These are phyloP conservation scores for Cromileptes altivelis DNA, from an alignment of 2,113 vertebrate genomes.

Conservation along the genomic window DNA sequence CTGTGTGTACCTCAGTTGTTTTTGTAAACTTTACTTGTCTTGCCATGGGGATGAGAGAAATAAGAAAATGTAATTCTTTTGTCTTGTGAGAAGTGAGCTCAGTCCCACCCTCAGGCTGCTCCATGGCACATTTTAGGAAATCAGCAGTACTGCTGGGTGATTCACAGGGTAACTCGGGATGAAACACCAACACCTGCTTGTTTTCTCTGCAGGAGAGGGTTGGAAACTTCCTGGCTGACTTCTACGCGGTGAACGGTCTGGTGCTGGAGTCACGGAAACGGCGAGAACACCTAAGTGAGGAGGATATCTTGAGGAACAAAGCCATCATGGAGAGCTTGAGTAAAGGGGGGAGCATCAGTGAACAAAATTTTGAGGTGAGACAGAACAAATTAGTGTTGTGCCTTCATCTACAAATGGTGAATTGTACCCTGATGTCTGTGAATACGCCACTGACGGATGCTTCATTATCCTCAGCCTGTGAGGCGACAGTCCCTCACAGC, in stretches of 20 bases:
- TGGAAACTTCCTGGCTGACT: conserved; percentile 97
- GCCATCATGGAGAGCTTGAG: conserved; percentile 99
- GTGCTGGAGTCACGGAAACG: conserved; percentile 97
- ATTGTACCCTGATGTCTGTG: not conserved
- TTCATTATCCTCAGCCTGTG: conserved; percentile 84
- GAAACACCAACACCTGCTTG: not conserved
- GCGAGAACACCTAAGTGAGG: conserved; percentile 96
- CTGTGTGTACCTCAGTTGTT: not conserved
- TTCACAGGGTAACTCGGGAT: not conserved
- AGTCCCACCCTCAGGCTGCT: conserved; percentile 1
- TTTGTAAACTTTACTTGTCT: not conserved
- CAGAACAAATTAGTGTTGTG: not conserved
- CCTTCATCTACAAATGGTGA: not conserved
- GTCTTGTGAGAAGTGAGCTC: not conserved
- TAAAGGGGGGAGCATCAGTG: conserved; percentile 95
- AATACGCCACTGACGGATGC: not conserved
- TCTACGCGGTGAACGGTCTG: conserved; percentile 96
- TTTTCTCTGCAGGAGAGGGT: conserved; percentile 89
- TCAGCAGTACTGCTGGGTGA: not conserved
- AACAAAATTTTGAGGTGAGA: conserved; percentile 96
- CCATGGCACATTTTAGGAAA: not conserved
- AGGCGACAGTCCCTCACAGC: conserved; percentile 92
- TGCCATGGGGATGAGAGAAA: not conserved
- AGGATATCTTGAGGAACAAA: conserved; percentile 98
- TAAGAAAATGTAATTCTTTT: not conserved